phyloP scores from a whole-genome alignment of 2,113 vertebrate species.

The Phainopepla nitens region DNA sequence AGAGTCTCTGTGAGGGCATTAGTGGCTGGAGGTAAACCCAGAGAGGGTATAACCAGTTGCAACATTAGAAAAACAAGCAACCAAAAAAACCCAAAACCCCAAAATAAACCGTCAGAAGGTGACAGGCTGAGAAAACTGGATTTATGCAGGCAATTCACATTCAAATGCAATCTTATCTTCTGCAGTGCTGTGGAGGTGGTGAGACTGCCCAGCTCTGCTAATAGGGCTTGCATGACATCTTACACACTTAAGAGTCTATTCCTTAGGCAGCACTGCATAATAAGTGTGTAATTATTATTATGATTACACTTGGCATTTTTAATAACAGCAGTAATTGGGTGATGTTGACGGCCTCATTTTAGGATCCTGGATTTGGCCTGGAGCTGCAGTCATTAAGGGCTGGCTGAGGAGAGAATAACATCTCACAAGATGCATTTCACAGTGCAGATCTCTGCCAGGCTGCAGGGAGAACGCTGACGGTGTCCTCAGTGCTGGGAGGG shows the following conservation, averaged over 20 bases:
- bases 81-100: too few relatives aligned
- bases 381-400: slow-evolving; percentile 52
- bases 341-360: slow-evolving; percentile 62
- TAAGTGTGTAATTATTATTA: slow-evolving; percentile 60
- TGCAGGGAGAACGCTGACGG: neutral
- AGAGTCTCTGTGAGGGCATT: neutral
- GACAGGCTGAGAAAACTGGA: neutral
- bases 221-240: slow-evolving; percentile 30
- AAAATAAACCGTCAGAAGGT: neutral
- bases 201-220: slow-evolving; percentile 28
- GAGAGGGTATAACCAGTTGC: neutral
- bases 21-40: neutral
- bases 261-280: slow-evolving; percentile 45
- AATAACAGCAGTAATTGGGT: slow-evolving; percentile 60
- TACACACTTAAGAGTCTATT: slow-evolving; percentile 7
- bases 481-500: neutral
- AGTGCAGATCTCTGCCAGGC: neutral
- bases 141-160: neutral
- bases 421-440: neutral
- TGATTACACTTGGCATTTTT: slow-evolving; percentile 64
- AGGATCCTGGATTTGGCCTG: slow-evolving; percentile 27
- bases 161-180: slow-evolving; percentile 13
- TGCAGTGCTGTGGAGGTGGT: slow-evolving; percentile 6
- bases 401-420: slow-evolving; percentile 27
- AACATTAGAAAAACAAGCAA: neutral